These are phyloP conservation scores for Phalacrocorax carbo DNA, from an alignment of 2,113 vertebrate genomes.

Conservation along the genomic window DNA sequence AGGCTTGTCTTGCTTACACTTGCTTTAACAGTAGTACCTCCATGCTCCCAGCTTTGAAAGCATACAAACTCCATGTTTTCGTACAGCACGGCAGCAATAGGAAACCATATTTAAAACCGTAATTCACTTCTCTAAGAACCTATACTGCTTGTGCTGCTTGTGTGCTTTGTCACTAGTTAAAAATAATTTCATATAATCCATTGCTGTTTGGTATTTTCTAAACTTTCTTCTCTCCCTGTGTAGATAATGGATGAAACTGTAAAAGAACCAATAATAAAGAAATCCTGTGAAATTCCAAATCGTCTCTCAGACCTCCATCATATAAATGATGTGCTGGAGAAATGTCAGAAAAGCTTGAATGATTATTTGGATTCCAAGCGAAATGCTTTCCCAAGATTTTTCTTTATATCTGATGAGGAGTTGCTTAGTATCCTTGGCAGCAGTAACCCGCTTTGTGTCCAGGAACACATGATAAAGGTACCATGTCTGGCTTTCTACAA, in stretches of 20 bases:
- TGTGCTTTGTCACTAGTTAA: background rate
- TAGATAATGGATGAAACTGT: conserved; percentile 91
- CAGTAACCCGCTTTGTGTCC: conserved; percentile 86
- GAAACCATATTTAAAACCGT: background rate
- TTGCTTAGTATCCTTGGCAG: conserved; percentile 95
- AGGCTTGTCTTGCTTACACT: background rate
- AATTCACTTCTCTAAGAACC: background rate
- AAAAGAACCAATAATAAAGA: conserved; percentile 84
- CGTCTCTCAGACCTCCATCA: conserved; percentile 83
- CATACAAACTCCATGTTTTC: background rate
- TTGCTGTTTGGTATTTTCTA: background rate
- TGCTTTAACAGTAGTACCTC: background rate
- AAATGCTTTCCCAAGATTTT: conserved; percentile 94
- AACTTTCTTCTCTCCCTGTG: background rate
- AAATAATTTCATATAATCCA: background rate
- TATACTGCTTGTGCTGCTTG: background rate
- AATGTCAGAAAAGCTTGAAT: conserved; percentile 94
- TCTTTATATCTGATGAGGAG: conserved; percentile 97
- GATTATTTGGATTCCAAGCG: conserved; percentile 94
- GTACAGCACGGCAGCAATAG: background rate
- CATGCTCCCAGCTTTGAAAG: background rate
- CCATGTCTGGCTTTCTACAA: background rate
- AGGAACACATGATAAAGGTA: conserved; percentile 98
- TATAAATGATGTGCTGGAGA: conserved; percentile 86
- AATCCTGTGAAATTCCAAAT: conserved; percentile 82